Evolutionary conservation across 2,797 vertebrate genomes (phyloP), one percentile per base, ranked within the genome.

Genomic region (Tamandua tetradactyla): DNA sequence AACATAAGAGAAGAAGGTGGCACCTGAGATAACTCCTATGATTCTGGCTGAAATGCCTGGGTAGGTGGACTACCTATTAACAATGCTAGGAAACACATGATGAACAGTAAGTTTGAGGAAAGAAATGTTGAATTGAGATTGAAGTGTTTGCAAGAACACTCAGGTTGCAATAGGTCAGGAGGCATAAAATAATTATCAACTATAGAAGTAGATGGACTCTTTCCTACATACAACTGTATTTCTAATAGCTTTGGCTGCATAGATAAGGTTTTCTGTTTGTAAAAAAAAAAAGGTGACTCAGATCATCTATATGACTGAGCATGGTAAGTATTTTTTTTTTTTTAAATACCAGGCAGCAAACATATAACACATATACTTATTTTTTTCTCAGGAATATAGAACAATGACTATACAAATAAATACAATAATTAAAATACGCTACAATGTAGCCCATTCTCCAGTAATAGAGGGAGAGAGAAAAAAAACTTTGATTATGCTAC

Each of bases 371-470:
- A 64, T 72, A 49, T 86, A 66, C 9, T 69, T 0, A 79, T 59
- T 95, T 84, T 95, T 84, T 68, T 91, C 40, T 59, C 9, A 78
- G 68, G 11, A 89, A 71, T 49, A 66, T 44, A 42, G 14, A 64
- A 83, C 94, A 91, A 94, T 32, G 30, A 93, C 35, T 40, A 47
- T 37, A 42, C 76, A 14, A 44, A 75, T 49, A 49, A 93, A 0
- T 27, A 84, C 11, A 84, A 42, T 66, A 64, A 83, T 87, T 79
- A 83, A 91, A 93, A 40, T 52, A 78, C 9, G 4, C 55, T 86
- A 47, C 86, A 93, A 84, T 66, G 27, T 55, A 40, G 87, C n/a
- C 10, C 2, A 78, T 74, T 83, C 20, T 87, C 40, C 27, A 64
- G 7, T 55, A 71, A 84, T 52, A 12, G 79, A 74, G 25, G 82